Conservation (phyloP, 2,113 vertebrate genomes). For the Tetrao urogallus region DNA sequence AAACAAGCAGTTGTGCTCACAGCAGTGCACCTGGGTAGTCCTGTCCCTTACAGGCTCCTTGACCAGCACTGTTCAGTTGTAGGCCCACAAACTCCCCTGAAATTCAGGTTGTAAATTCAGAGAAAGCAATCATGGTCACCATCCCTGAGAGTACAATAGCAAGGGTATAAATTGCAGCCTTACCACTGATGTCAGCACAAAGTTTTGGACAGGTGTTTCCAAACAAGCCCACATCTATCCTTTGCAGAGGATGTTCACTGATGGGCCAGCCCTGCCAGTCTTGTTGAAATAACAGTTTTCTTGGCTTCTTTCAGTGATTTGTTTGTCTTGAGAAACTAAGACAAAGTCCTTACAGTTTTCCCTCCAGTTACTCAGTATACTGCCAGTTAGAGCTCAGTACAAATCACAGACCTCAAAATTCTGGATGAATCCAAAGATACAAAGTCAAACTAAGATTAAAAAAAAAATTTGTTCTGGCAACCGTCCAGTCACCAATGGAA, state of each 20-base stretch:
- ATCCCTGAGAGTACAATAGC: background rate
- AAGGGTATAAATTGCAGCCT: background rate
- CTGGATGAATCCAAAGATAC: conserved; percentile 35
- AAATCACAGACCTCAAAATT: conserved; percentile 40
- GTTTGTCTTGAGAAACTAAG: conserved; percentile 26
- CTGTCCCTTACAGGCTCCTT: background rate
- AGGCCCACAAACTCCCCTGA: background rate
- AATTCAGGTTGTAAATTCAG: conserved; percentile 12
- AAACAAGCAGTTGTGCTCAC: background rate
- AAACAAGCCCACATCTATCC: background rate
- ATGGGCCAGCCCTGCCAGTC: background rate
- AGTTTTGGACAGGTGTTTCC: background rate
- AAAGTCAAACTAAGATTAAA: background rate
- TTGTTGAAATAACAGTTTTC: background rate
- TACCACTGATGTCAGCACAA: background rate
- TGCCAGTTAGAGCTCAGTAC: conserved; percentile 35
- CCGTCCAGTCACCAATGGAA: conserved; percentile 54
- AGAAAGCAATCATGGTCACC: background rate
- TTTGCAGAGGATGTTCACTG: background rate
- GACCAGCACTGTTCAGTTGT: background rate
- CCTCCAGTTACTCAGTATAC: background rate
- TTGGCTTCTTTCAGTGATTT: conserved; percentile 20
- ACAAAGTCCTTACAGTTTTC: conserved; percentile 15
- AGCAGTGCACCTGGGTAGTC: background rate
- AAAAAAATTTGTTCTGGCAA: conserved; percentile 15